A percentile compares a stretch with the other conserved stretches of the same genome.
Evolutionary conservation across 2,888 invertebrate genomes (phyloP).

Genomic region (Rhagophthalmus giganteus): DNA sequence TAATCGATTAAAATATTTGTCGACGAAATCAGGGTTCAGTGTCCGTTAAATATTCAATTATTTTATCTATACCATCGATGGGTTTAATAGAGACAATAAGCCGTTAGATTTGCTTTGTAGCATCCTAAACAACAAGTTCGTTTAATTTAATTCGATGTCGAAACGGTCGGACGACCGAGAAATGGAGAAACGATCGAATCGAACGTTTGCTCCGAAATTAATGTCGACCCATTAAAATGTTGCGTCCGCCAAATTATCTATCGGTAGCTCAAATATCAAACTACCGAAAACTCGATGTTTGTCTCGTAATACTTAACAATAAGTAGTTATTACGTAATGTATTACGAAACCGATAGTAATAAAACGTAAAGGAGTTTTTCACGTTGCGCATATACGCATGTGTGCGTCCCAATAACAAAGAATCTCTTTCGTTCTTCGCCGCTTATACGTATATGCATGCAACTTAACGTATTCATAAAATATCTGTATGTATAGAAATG

Average conservation of each 20-base stretch:
- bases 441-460: no score
- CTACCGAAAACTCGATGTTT: neutral
- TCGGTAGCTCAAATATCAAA: neutral
- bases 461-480: no score
- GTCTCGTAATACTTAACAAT: neutral
- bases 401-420: no score
- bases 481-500: no score
- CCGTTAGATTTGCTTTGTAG: neutral
- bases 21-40: neutral
- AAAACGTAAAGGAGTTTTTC: neutral
- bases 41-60: neutral
- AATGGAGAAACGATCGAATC: neutral
- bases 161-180: neutral
- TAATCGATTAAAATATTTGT: neutral
- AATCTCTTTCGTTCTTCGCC: no score
- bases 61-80: neutral
- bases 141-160: neutral
- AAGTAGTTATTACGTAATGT: no score
- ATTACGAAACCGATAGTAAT: neutral
- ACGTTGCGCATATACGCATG: no score
- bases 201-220: neutral
- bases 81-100: neutral
- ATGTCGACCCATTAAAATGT: neutral
- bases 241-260: neutral
- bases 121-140: neutral